phyloP scores from a whole-genome alignment of 2,888 invertebrate species.

The Entomobrya multifasciata region DNA sequence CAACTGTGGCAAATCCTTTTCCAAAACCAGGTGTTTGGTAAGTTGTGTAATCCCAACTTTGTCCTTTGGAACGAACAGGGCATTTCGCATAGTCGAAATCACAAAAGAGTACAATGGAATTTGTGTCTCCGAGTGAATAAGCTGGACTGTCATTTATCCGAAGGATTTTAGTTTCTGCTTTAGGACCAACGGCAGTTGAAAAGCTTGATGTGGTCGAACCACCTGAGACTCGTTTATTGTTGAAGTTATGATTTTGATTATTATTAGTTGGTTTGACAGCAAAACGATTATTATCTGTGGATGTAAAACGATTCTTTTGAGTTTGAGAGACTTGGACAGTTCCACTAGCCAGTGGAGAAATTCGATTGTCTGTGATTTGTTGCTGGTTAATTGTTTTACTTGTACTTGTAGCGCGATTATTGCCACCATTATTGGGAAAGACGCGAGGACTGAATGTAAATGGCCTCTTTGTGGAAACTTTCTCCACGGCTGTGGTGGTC shows the following conservation, averaged over 20 bases:
- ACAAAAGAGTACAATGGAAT: conserved; percentile 79
- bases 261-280: conserved; percentile 48
- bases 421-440: conserved; percentile 37
- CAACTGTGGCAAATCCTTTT: conserved; percentile 77
- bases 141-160: conserved; percentile 76
- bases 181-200: conserved; percentile 29
- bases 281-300: conserved; percentile 58
- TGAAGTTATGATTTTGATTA: conserved; percentile 27
- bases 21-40: conserved; percentile 78
- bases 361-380: conserved; percentile 70
- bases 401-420: conserved; percentile 38
- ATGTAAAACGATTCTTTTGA: conserved; percentile 67
- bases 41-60: conserved; percentile 79
- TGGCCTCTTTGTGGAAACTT: conserved; percentile 66
- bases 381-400: conserved; percentile 44
- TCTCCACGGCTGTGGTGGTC: conserved; percentile 60
- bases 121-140: conserved; percentile 75
- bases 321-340: conserved; percentile 71
- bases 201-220: background rate
- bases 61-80: conserved; percentile 78
- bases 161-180: conserved; percentile 71
- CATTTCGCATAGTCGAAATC: conserved; percentile 80
- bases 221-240: conserved; percentile 33
- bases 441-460: conserved; percentile 77
- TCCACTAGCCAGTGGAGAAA: conserved; percentile 67